Evolutionary conservation across 1,140 invertebrate genomes (phyloP).

Genomic region (Eupristina koningsbergeri): DNA sequence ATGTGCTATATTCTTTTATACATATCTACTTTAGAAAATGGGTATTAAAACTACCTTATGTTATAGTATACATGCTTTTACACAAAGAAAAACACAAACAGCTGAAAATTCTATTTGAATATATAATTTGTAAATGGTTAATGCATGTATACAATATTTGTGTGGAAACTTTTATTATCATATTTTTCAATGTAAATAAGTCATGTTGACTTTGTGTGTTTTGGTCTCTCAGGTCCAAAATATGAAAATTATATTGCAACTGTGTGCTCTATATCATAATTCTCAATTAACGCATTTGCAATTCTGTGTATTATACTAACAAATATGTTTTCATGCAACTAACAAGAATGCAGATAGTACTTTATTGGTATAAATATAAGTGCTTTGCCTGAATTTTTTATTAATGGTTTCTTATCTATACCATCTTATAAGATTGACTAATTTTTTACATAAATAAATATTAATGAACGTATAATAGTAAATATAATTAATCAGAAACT

Average conservation of each 20-base stretch:
- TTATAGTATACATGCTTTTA: no score
- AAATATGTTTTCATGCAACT: not conserved
- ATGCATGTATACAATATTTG: no score
- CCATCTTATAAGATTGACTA: not conserved
- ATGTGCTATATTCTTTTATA: no score
- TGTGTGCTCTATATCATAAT: constrained; percentile 4
- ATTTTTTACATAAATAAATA: not conserved
- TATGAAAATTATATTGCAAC: not conserved
- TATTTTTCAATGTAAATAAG: not conserved
- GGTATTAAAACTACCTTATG: no score
- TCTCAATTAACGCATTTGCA: not conserved
- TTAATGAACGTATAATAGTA: not conserved
- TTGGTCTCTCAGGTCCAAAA: no score
- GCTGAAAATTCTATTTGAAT: no score
- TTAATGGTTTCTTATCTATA: not conserved
- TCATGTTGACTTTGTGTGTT: no score
- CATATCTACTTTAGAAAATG: no score
- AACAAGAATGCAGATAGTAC: not conserved
- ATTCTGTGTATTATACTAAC: not conserved
- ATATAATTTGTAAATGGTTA: no score
- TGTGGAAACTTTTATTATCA: not conserved
- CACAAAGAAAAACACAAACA: no score
- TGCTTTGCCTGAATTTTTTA: not conserved
- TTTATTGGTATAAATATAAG: not conserved
- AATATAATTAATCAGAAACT: not conserved